phyloP scores from a whole-genome alignment of 2,797 vertebrate genomes.

The Glyptemys insculpta region DNA sequence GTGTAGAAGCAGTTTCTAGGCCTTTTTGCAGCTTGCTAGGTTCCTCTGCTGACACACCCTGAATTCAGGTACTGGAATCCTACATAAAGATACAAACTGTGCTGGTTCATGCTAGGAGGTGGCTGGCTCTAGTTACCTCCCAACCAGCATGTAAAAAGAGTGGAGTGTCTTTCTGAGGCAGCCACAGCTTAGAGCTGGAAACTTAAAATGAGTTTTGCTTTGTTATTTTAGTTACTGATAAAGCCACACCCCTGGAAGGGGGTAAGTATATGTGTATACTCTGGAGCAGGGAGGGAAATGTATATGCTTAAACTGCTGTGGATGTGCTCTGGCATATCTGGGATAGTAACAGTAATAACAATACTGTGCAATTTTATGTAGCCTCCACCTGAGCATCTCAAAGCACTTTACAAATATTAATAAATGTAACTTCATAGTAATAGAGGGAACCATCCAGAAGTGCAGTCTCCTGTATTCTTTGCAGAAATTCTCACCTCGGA shows the following conservation, averaged over 20 bases:
- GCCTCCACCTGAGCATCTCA: background rate
- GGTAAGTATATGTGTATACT: background rate
- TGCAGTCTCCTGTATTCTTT: background rate
- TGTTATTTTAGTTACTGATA: background rate
- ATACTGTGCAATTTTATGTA: background rate
- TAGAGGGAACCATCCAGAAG: background rate
- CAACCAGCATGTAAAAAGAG: background rate
- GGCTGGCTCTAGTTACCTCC: background rate
- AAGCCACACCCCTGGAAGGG: background rate
- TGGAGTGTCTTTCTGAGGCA: background rate
- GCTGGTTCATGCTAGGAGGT: background rate
- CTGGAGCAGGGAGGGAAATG: background rate
- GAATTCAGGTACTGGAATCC: conserved; percentile 17
- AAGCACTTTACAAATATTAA: background rate
- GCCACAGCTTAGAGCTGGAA: background rate
- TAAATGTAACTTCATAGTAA: background rate
- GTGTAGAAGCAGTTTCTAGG: background rate
- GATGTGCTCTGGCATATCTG: background rate
- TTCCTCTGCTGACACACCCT: background rate
- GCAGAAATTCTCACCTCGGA: background rate
- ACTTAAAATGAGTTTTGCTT: background rate
- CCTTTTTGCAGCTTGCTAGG: background rate
- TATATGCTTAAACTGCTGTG: background rate
- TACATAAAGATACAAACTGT: background rate
- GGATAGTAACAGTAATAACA: background rate